Percentiles rank a stretch among this genome's conserved stretches.
Evolutionary conservation across 2,888 invertebrate species (phyloP).

Genomic region (Oligia strigilis): DNA sequence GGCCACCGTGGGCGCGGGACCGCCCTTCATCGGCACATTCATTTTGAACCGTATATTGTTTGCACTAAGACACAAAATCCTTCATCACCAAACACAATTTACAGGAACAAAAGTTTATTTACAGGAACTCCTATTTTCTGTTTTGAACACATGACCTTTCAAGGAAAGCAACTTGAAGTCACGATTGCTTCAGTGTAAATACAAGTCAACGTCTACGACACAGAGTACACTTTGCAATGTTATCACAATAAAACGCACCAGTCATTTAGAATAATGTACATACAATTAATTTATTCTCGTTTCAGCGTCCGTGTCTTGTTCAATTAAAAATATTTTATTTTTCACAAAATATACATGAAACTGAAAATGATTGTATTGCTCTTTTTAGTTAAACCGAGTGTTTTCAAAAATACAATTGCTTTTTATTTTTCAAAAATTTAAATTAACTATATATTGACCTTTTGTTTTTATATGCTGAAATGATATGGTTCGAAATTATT

Average conservation of each 20-base stretch:
- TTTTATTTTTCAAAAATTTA: slow-evolving; percentile 12
- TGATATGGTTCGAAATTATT: slow-evolving; percentile 62
- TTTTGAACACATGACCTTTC: slow-evolving; percentile 35
- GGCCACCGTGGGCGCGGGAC: slow-evolving; percentile 90
- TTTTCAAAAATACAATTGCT: slow-evolving; percentile 12
- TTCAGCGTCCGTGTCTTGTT: slow-evolving; percentile 39
- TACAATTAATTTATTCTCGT: slow-evolving; percentile 43
- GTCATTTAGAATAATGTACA: slow-evolving; percentile 65
- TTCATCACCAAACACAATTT: slow-evolving; percentile 9
- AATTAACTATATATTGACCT: slow-evolving; percentile 56
- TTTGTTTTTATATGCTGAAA: slow-evolving; percentile 43
- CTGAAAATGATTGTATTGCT: slow-evolving; percentile 27
- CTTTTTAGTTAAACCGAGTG: slow-evolving; percentile 15
- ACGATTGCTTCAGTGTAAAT: slow-evolving; percentile 20
- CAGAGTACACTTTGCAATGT: slow-evolving; percentile 52
- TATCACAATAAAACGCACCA: slow-evolving; percentile 69
- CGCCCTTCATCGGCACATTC: slow-evolving; percentile 83
- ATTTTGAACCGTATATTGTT: slow-evolving; percentile 69
- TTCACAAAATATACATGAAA: slow-evolving; percentile 28
- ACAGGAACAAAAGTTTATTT: slow-evolving; percentile 14
- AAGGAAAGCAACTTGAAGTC: slow-evolving; percentile 13
- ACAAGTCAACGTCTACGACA: slow-evolving; percentile 18
- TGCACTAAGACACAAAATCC: slow-evolving; percentile 34
- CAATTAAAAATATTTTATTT: slow-evolving; percentile 34
- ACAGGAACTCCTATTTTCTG: slow-evolving; percentile 42